Conservation (phyloP, 2,888 invertebrate genomes). For the Meta bourneti region DNA sequence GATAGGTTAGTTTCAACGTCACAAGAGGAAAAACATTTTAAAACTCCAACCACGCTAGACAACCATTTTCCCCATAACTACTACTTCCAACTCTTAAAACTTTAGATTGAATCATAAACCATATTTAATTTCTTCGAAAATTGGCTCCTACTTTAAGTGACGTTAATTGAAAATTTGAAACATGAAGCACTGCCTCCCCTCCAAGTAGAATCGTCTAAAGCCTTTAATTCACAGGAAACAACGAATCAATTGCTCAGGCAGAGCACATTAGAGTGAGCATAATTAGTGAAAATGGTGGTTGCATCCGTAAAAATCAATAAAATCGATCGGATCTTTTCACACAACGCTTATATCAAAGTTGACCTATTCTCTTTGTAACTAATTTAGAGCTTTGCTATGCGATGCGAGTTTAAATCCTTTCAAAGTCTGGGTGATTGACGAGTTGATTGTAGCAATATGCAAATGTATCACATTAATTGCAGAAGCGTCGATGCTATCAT, state of each 20-base stretch:
- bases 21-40: background rate
- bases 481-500: background rate
- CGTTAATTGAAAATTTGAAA: constrained; percentile 43
- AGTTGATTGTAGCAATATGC: background rate
- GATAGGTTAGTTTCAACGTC: no score
- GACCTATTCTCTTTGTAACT: background rate
- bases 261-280: constrained; percentile 56
- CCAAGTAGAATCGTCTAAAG: constrained; percentile 40
- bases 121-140: background rate
- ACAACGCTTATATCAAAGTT: constrained; percentile 22
- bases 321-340: constrained; percentile 39
- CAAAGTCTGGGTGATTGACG: background rate
- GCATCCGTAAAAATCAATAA: constrained; percentile 44
- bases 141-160: background rate
- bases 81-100: background rate
- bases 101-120: background rate
- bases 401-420: background rate
- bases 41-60: background rate
- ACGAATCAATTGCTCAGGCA: constrained; percentile 58
- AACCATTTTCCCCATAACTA: background rate
- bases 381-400: background rate
- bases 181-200: constrained; percentile 4
- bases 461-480: background rate
- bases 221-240: constrained; percentile 34
- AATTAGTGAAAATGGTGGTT: constrained; percentile 57